phyloP scores from a whole-genome alignment of 2,797 vertebrate species.

The Myotis planiceps region DNA sequence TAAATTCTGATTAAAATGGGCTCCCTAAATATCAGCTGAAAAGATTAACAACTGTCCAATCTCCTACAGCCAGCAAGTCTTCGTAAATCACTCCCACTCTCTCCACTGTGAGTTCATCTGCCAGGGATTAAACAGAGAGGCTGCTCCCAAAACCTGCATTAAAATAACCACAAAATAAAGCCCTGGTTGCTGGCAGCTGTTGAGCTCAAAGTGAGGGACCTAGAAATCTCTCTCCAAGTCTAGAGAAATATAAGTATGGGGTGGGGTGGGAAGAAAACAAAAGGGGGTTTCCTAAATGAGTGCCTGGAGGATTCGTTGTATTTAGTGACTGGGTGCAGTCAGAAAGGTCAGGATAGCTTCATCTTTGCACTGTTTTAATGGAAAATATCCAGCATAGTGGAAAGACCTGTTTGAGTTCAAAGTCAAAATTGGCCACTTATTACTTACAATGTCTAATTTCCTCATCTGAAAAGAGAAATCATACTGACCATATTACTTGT shows the following conservation, averaged over 20 bases:
- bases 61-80: constrained; percentile 84
- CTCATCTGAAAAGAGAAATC: background rate
- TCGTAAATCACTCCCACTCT: constrained; percentile 86
- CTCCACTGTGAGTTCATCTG: constrained; percentile 87
- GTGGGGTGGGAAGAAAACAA: background rate
- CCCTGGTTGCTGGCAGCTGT: constrained; percentile 43
- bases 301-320: background rate
- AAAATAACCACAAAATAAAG: constrained; percentile 41
- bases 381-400: background rate
- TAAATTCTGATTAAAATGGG: constrained; percentile 90
- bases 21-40: constrained; percentile 81
- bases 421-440: background rate
- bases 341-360: background rate
- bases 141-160: constrained; percentile 75
- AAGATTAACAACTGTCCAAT: constrained; percentile 86
- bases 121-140: constrained; percentile 83
- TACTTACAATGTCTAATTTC: background rate
- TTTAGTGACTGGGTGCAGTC: background rate
- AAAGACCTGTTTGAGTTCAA: background rate
- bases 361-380: background rate
- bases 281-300: background rate
- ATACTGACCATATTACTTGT: background rate
- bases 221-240: constrained; percentile 22
- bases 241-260: background rate
- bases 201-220: background rate